These are phyloP conservation scores for Aphis gossypii DNA, from an alignment of 1,140 invertebrate genomes.

Conservation along the genomic window DNA sequence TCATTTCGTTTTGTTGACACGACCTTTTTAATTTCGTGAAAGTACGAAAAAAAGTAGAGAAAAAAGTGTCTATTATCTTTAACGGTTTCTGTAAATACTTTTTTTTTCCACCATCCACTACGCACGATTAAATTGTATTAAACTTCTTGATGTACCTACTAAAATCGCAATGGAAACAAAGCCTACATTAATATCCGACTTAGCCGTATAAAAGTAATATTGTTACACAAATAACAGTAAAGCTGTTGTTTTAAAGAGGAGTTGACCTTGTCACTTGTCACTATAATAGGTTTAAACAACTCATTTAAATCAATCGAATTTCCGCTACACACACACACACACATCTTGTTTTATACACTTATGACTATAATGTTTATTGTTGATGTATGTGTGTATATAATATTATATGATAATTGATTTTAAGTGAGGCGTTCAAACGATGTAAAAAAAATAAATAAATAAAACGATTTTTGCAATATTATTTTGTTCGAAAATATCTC, in stretches of 20 bases:
- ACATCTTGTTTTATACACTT: neutral
- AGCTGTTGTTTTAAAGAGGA: neutral
- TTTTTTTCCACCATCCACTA: neutral
- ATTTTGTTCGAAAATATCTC: neutral
- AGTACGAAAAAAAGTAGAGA: neutral
- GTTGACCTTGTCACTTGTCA: neutral
- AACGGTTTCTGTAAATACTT: neutral
- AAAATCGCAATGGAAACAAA: neutral
- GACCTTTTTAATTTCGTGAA: neutral
- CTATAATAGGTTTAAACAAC: neutral
- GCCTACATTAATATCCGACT: neutral
- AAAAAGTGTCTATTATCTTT: constrained; percentile 17
- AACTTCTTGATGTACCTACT: neutral
- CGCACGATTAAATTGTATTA: neutral
- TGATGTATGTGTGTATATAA: neutral
- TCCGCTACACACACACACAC: neutral
- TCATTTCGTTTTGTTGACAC: neutral
- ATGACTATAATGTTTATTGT: neutral
- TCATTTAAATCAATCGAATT: constrained; percentile 29
- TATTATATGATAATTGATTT: too few species aligned
- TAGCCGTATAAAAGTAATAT: constrained; percentile 1
- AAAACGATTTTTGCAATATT: neutral
- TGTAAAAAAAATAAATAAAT: neutral
- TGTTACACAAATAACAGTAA: neutral
- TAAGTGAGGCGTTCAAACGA: neutral